Evolutionary conservation across 2,797 vertebrate species (phyloP).

Genomic region (Melanotaenia trifasciata): DNA sequence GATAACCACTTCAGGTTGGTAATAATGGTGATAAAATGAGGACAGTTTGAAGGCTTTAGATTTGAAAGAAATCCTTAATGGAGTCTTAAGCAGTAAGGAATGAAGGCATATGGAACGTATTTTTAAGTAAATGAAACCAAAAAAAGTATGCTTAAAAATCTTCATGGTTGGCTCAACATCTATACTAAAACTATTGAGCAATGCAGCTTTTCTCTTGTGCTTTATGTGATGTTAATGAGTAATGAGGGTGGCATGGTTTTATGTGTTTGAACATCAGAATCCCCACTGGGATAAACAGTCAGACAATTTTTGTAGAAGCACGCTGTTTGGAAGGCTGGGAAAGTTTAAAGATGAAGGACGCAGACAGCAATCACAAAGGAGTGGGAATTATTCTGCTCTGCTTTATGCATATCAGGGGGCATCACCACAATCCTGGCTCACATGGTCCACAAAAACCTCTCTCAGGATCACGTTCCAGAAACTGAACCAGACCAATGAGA

Average conservation of each 20-base stretch:
- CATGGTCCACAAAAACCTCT: not conserved
- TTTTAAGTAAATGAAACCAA: not conserved
- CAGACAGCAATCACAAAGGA: conserved; percentile 40
- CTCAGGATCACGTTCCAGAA: conserved; percentile 1
- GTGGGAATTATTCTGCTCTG: conserved; percentile 37
- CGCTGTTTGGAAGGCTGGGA: conserved; percentile 45
- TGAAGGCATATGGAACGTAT: not conserved
- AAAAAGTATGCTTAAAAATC: not conserved
- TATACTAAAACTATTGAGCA: conserved; percentile 46
- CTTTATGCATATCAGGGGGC: conserved; percentile 30
- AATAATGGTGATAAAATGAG: conserved; percentile 33
- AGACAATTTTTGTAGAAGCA: conserved; percentile 54
- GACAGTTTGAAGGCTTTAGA: conserved; percentile 22
- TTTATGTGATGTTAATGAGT: conserved; percentile 47
- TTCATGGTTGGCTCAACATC: conserved; percentile 10
- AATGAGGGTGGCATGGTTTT: conserved; percentile 53
- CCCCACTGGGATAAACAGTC: conserved; percentile 57
- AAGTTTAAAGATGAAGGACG: conserved; percentile 49
- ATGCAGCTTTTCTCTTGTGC: conserved; percentile 10
- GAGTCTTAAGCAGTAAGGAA: not conserved
- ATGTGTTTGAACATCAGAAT: conserved; percentile 49
- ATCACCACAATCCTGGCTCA: conserved; percentile 17
- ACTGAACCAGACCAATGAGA: not conserved
- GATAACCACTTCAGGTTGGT: conserved; percentile 31
- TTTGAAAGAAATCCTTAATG: not conserved